Conservation (phyloP, 2,888 invertebrate genomes). For the Pristionchus fissidentatus region DNA sequence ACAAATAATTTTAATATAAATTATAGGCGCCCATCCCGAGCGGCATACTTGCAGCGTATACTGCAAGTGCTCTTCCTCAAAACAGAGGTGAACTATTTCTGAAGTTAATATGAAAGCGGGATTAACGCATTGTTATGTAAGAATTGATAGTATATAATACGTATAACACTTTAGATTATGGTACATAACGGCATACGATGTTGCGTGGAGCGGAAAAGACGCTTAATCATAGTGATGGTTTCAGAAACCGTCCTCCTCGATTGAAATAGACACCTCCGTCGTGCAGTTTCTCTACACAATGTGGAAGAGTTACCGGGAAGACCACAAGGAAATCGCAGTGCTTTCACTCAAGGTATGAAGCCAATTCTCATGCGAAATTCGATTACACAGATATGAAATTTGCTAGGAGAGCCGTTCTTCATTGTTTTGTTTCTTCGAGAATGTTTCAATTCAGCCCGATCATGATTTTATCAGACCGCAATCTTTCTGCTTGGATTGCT, state of each 20-base stretch:
- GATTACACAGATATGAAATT: not conserved
- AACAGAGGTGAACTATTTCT: slow-evolving; percentile 53
- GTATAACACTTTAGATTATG: no score
- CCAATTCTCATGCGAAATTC: no score
- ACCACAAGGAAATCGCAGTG: slow-evolving; percentile 4
- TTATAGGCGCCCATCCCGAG: slow-evolving; percentile 58
- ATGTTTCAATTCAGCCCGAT: not conserved
- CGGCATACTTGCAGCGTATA: slow-evolving; percentile 62
- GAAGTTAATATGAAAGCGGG: not conserved
- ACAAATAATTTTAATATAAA: no score
- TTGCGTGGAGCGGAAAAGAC: not conserved
- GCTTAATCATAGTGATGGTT: not conserved
- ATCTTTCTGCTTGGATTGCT: not conserved
- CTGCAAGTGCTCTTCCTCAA: slow-evolving; percentile 62
- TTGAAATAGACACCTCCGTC: not conserved
- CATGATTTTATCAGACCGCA: not conserved
- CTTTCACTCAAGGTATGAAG: slow-evolving; percentile 46
- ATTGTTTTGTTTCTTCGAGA: no score
- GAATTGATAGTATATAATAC: no score
- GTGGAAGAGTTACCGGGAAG: slow-evolving; percentile 15
- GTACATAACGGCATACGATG: not conserved
- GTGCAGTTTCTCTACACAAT: slow-evolving; percentile 41
- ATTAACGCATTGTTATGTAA: no score
- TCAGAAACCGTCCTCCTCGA: not conserved
- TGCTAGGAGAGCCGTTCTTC: not conserved